A percentile compares a stretch with the other conserved stretches of the same genome.
These are phyloP conservation scores for Felis catus DNA, from an alignment of 2,113 vertebrate species.

Conservation along the genomic window F.catus_Fca126_mat1.0 CM031418.1:43371001-43371500, in stretches of 20 bases:
- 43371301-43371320: conserved; percentile 90
- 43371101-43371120: conserved; percentile 3
- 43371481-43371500: not conserved
- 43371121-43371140: not conserved
- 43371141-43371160: not conserved
- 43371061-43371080: not conserved
- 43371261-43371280: conserved; percentile 89
- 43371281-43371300: conserved; percentile 89
- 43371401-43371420: conserved; percentile 91
- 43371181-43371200: not conserved
- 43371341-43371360: conserved; percentile 90
- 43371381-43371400: conserved; percentile 90
- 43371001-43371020: not conserved
- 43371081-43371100: not conserved
- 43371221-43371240: conserved; percentile 82
- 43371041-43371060: not conserved
- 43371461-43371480: conserved; percentile 83
- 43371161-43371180: not conserved
- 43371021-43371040: not conserved
- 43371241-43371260: conserved; percentile 88
- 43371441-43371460: conserved; percentile 90
- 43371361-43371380: conserved; percentile 89
- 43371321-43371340: conserved; percentile 90
- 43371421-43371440: conserved; percentile 89
- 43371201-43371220: not conserved